A percentile compares a stretch with the other conserved stretches of the same genome.
phyloP scores from a whole-genome alignment of 1,140 invertebrate genomes.

The Littorina saxatilis region DNA sequence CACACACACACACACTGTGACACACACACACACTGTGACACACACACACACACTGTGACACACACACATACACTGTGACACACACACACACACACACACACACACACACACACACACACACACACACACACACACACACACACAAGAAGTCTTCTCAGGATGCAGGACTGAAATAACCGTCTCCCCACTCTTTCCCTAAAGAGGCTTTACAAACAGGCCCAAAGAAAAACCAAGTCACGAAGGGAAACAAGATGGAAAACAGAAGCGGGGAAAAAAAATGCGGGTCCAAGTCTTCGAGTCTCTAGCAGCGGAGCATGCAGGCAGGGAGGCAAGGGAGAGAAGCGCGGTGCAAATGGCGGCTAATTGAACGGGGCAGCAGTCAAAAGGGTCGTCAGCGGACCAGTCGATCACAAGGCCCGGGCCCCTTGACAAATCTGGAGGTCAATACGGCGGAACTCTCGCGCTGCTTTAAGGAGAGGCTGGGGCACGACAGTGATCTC shows the following conservation, averaged over 20 bases:
- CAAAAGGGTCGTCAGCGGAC: constrained; percentile 27
- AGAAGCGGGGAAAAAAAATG: background rate
- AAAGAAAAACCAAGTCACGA: background rate
- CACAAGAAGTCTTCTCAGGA: too few species aligned
- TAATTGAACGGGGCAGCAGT: constrained; percentile 23
- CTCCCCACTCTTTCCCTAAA: too few species aligned
- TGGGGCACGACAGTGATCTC: constrained; percentile 29
- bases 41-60: background rate
- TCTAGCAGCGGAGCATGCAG: too few species aligned
- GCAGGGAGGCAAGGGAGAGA: too few species aligned
- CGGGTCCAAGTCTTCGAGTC: too few species aligned
- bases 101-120: constrained; percentile 4
- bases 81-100: constrained; percentile 8
- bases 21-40: background rate
- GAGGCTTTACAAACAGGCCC: too few species aligned
- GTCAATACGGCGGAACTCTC: constrained; percentile 34
- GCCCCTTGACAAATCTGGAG: background rate
- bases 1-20: background rate
- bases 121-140: background rate
- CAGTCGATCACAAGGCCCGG: constrained; percentile 16
- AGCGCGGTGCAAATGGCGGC: constrained; percentile 3
- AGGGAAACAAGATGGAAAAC: background rate
- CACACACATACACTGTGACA: too few species aligned
- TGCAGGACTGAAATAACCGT: too few species aligned
- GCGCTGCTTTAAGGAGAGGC: constrained; percentile 8